Conservation (phyloP, 2,113 vertebrate species). For the Numenius arquata region DNA sequence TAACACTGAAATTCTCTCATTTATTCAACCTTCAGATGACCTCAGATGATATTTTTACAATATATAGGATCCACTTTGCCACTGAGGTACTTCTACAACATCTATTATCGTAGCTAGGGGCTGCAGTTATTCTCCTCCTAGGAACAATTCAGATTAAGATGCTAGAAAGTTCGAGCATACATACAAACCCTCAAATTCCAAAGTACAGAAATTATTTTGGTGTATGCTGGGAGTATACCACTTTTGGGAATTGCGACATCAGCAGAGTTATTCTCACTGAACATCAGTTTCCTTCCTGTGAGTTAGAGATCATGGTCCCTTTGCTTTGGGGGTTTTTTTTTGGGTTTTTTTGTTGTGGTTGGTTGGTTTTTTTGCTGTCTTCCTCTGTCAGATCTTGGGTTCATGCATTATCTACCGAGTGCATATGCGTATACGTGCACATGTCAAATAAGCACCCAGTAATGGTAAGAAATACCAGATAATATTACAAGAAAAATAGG, state of each 20-base stretch:
- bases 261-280: background rate
- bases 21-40: background rate
- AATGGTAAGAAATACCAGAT: background rate
- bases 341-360: too few relatives aligned
- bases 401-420: background rate
- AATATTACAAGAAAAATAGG: background rate
- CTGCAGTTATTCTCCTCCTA: background rate
- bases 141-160: background rate
- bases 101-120: background rate
- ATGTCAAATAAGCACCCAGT: background rate
- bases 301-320: background rate
- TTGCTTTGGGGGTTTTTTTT: background rate
- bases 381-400: background rate
- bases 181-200: background rate
- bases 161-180: background rate
- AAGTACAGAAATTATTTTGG: background rate
- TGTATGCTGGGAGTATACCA: background rate
- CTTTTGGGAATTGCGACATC: background rate
- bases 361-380: background rate
- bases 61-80: background rate
- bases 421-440: rapidly evolving
- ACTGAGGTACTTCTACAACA: background rate
- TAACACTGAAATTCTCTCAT: background rate
- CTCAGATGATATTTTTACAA: background rate
- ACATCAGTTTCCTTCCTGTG: background rate